Percentiles rank a stretch among this genome's conserved stretches.
Conservation (phyloP, 2,797 vertebrate genomes). For the Acrossocheilus fasciatus region DNA sequence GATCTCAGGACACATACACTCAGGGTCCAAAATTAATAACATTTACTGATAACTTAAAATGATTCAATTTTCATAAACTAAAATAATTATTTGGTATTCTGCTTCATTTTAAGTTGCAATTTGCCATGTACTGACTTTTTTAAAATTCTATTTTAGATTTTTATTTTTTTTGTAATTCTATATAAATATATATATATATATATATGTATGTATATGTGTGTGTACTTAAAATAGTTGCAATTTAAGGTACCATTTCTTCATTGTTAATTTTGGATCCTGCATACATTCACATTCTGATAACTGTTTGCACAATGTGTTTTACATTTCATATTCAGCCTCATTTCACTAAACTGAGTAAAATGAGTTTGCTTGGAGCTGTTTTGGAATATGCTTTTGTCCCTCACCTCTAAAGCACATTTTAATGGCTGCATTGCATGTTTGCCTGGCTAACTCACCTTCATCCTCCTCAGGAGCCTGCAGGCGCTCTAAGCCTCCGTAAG, state of each 20-base stretch:
- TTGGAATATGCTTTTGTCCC: constrained; percentile 26
- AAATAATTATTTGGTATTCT: neutral
- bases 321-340: constrained; percentile 7
- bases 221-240: neutral
- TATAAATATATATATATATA: no score
- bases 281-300: neutral
- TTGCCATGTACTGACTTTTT: neutral
- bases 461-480: constrained; percentile 79
- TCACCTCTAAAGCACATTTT: constrained; percentile 29
- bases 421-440: constrained; percentile 73
- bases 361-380: constrained; percentile 11
- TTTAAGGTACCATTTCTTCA: neutral
- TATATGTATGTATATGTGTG: no score
- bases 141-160: no score
- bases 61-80: neutral
- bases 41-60: neutral
- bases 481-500: constrained; percentile 74
- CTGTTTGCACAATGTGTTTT: neutral
- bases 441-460: constrained; percentile 68
- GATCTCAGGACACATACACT: neutral
- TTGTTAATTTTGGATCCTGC: neutral
- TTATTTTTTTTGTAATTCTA: no score
- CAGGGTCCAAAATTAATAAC: neutral
- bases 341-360: constrained; percentile 3
- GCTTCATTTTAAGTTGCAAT: neutral